phyloP scores from a whole-genome alignment of 2,113 vertebrate species.

The Corythornis madagascariensis region DNA sequence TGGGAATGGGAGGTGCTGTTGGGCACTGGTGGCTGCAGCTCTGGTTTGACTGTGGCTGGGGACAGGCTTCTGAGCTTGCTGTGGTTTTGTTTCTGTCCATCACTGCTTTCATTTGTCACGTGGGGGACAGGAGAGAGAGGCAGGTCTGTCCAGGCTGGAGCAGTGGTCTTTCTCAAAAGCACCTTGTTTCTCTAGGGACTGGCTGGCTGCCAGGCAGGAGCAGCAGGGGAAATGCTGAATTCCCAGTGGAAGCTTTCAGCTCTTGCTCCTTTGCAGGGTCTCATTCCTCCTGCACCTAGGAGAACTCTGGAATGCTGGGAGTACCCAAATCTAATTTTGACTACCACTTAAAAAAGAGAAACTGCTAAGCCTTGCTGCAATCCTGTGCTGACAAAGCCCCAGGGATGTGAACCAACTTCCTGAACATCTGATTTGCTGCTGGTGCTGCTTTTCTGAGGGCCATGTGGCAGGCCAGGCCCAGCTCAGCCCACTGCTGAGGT shows the following conservation, averaged over 20 bases:
- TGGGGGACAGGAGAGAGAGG: conserved; percentile 10
- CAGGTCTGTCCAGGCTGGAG: not conserved
- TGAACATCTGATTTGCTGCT: conserved; percentile 46
- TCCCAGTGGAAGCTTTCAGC: not conserved
- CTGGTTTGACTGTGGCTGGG: not conserved
- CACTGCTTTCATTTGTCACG: not conserved
- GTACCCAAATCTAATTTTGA: not conserved
- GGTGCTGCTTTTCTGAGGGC: fast-evolving
- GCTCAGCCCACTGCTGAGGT: not conserved
- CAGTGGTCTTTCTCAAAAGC: not conserved
- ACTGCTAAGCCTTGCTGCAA: not conserved
- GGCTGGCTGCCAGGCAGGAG: not conserved
- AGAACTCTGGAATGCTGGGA: not conserved
- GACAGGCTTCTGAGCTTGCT: not conserved
- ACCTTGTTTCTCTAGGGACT: not conserved
- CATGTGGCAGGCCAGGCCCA: not conserved
- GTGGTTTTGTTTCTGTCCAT: not conserved
- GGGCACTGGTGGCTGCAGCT: too few species aligned
- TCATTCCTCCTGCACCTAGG: not conserved
- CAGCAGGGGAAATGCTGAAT: not conserved
- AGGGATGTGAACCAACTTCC: conserved; percentile 11
- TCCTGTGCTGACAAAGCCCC: not conserved
- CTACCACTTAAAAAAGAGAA: not conserved
- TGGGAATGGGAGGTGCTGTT: not conserved
- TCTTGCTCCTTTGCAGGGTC: not conserved